Evolutionary conservation across 2,113 vertebrate genomes (phyloP).

Genomic region (Pterocles orientalis): DNA sequence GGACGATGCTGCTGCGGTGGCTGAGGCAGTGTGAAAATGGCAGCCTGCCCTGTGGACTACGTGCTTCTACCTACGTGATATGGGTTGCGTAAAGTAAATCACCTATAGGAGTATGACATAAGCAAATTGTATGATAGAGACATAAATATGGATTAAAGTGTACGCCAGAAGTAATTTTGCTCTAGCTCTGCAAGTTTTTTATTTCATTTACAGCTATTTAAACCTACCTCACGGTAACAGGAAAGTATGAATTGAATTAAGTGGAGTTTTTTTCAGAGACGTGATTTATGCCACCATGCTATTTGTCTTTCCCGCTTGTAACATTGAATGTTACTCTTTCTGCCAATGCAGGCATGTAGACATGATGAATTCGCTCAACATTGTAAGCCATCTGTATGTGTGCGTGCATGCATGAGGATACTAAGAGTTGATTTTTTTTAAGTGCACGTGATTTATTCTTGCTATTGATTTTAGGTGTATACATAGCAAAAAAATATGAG

Average conservation of each 20-base stretch:
- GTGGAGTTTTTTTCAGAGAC: neutral
- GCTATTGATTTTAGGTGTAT: neutral
- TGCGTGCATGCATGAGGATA: neutral
- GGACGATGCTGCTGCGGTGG: neutral
- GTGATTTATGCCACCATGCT: accelerated
- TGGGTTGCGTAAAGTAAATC: accelerated
- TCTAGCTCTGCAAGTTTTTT: neutral
- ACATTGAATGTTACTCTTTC: neutral
- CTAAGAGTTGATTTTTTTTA: neutral
- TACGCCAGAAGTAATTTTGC: neutral
- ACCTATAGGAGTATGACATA: neutral
- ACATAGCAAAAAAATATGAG: neutral
- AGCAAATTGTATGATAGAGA: neutral
- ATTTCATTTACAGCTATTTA: neutral
- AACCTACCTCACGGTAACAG: neutral
- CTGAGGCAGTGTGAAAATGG: neutral
- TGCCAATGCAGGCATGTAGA: neutral
- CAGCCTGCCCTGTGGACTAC: too few relatives aligned
- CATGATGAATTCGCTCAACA: neutral
- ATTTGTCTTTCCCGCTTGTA: neutral
- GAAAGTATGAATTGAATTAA: neutral
- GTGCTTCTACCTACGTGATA: accelerated
- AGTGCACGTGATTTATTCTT: neutral
- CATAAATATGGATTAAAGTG: neutral
- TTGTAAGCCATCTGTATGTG: neutral